These are phyloP conservation scores for Chloroclysta siterata DNA, from an alignment of 2,888 invertebrate species.

Conservation along the genomic window DNA sequence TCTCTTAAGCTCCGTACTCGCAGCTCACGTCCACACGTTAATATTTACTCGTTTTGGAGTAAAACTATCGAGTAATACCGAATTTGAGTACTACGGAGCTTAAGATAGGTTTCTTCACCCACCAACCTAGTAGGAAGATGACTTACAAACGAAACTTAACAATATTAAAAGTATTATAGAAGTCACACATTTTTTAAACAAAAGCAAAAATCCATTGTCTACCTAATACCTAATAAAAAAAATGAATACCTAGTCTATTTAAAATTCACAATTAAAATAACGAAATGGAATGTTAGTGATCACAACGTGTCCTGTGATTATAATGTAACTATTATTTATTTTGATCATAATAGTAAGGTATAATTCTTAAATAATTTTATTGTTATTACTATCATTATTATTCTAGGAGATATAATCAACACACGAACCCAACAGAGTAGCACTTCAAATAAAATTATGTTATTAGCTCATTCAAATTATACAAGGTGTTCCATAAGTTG, in stretches of 20 bases:
- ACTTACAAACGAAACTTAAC: constrained; percentile 42
- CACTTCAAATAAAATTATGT: constrained; percentile 20
- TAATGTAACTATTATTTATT: constrained; percentile 47
- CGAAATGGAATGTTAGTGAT: constrained; percentile 41
- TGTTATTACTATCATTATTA: constrained; percentile 26
- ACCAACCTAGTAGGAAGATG: constrained; percentile 21
- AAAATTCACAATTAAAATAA: constrained; percentile 21
- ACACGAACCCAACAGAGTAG: constrained; percentile 38
- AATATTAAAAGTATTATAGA: constrained; percentile 41
- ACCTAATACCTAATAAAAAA: constrained; percentile 28
- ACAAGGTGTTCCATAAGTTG: too few relatives aligned
- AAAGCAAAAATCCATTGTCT: constrained; percentile 19
- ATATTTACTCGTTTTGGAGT: too few relatives aligned
- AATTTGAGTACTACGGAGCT: too few relatives aligned
- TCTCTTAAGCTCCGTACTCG: too few relatives aligned
- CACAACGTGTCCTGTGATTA: constrained; percentile 52
- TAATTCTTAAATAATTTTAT: constrained; percentile 36
- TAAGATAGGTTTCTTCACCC: background rate
- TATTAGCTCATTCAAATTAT: too few relatives aligned
- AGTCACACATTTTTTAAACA: constrained; percentile 38
- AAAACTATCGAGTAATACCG: too few relatives aligned
- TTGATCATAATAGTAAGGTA: constrained; percentile 31
- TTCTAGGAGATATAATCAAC: constrained; percentile 40
- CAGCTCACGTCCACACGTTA: too few relatives aligned
- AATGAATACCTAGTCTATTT: constrained; percentile 30